Conservation (phyloP, 1,140 invertebrate species). For the Ladona fulva region DNA sequence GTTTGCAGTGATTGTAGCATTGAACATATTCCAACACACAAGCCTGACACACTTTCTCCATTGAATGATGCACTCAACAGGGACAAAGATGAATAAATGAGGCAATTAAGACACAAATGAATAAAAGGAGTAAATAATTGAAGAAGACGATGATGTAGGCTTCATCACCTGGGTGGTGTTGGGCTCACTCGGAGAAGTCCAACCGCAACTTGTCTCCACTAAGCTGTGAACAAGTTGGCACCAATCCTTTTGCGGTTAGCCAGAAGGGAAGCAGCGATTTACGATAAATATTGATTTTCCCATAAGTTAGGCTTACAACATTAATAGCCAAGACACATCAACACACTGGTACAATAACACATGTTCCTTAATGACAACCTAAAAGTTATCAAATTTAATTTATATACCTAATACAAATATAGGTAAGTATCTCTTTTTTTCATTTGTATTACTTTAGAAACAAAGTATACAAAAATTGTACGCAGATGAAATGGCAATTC, state of each 20-base stretch:
- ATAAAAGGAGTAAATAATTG: background rate
- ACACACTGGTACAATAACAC: no score
- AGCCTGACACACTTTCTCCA: background rate
- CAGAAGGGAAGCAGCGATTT: constrained; percentile 19
- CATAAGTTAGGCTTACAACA: constrained; percentile 13
- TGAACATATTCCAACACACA: background rate
- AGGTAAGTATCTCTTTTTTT: no score
- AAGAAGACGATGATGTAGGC: constrained; percentile 12
- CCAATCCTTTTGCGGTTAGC: constrained; percentile 49
- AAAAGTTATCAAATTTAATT: no score
- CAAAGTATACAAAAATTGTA: no score
- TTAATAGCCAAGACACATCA: constrained; percentile 14
- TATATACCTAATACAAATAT: no score
- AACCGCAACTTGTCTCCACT: constrained; percentile 62
- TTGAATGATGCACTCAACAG: background rate
- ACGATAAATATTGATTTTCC: constrained; percentile 11
- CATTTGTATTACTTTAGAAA: no score
- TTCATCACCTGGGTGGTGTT: background rate
- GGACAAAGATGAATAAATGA: background rate
- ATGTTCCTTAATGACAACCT: no score
- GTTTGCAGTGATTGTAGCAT: no score
- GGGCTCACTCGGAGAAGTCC: constrained; percentile 37
- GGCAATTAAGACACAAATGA: background rate
- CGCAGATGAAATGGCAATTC: no score
- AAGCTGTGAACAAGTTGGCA: constrained; percentile 69